Evolutionary conservation across 1,140 invertebrate species (phyloP), one percentile per base, ranked within the genome.

Genomic region (Leptonema lineaticorne): DNA sequence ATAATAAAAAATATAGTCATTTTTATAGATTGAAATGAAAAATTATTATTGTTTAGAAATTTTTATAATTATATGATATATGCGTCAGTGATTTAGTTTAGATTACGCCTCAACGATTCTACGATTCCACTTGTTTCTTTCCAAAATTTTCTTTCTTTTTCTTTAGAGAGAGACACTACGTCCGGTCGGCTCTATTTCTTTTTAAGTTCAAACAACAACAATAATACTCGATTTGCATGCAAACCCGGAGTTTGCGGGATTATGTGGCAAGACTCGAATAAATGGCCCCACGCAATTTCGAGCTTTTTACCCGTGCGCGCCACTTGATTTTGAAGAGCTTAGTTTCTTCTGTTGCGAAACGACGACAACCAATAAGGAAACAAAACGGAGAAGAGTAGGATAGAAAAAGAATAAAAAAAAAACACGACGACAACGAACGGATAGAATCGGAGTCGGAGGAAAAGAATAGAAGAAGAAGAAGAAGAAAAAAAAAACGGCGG

Each of bases 171-270:
- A 11, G 11, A 16, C 37, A 41, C 11, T 41, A 41, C 57, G 28
- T 28, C 57, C 57, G 20, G n/a, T n/a, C n/a, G n/a, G 33, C 57
- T 28, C 3, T 33, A 37, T 62, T 29, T 24, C 33, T 24, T 14
- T 50, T 14, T 30, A 37, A 69, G 60, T 69, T 64, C 67, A 69
- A 69, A 69, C 59, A 69, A 69, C 59, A 69, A 63, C 67, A 69
- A 64, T 69, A 69, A 69, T 64, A 41, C 60, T 59, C 59, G 45
- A 69, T 69, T 69, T 69, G 67, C 67, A 69, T 69, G 67, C 67
- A 69, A 67, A 53, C 67, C 46, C 26, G 22, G 59, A 63, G 18
- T 64, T 69, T 69, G 59, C 29, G 60, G 67, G 59, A 69, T 69
- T 69, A 69, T 63, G 67, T 69, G 67, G 27, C 60, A 63, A 63